These are phyloP conservation scores for Neelides sp. DNA, from an alignment of 1,140 invertebrate genomes.

Conservation along the genomic window DNA sequence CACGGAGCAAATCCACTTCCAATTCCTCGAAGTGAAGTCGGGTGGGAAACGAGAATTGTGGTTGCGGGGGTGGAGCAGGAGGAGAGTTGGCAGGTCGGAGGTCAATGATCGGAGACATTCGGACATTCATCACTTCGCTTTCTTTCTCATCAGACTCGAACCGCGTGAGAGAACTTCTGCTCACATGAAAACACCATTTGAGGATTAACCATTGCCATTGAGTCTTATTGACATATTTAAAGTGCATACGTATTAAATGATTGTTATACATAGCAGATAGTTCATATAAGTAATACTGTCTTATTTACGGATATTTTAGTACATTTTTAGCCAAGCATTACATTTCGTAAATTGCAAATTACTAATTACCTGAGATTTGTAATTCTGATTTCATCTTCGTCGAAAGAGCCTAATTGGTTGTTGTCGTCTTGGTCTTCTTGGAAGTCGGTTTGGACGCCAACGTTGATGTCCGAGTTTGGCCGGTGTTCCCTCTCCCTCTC, in stretches of 20 bases:
- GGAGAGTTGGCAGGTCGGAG: too few relatives aligned
- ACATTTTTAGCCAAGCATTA: too few relatives aligned
- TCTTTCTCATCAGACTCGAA: background rate
- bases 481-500: too few relatives aligned
- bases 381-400: slow-evolving; percentile 21
- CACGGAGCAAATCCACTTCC: slow-evolving; percentile 29
- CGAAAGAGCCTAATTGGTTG: slow-evolving; percentile 11
- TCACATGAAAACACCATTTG: too few relatives aligned
- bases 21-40: slow-evolving; percentile 27
- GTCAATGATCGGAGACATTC: background rate
- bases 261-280: too few relatives aligned
- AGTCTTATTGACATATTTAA: too few relatives aligned
- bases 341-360: background rate
- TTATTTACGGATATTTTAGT: too few relatives aligned
- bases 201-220: too few relatives aligned
- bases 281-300: too few relatives aligned
- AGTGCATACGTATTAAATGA: too few relatives aligned
- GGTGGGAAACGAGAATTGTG: slow-evolving; percentile 23
- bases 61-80: slow-evolving; percentile 1
- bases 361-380: slow-evolving; percentile 19
- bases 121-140: background rate
- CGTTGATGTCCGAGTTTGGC: slow-evolving; percentile 22
- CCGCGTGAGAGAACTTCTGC: background rate
- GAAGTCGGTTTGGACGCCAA: slow-evolving; percentile 29
- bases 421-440: slow-evolving; percentile 24